A percentile compares a stretch with the other conserved stretches of the same genome.
phyloP scores from a whole-genome alignment of 1,140 invertebrate species.

The Bombyx mandarina region DNA sequence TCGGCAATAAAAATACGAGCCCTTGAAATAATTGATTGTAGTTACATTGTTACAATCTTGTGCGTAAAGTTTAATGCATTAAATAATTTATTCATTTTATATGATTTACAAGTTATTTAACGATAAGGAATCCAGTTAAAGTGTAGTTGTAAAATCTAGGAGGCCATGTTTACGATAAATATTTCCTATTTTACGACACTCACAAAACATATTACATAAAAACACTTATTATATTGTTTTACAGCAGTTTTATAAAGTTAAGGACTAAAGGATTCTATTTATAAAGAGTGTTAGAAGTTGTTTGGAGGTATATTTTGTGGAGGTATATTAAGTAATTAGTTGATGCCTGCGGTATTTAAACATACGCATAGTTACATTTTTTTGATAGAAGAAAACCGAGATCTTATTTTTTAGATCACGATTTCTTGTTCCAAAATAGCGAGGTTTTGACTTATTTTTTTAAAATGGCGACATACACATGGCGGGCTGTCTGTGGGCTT shows the following conservation, averaged over 20 bases:
- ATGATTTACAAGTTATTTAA: constrained; percentile 46
- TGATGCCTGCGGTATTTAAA: constrained; percentile 1
- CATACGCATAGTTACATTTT: too few species aligned
- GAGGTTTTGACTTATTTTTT: too few species aligned
- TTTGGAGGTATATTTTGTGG: neutral
- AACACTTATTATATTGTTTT: neutral
- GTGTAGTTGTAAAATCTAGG: constrained; percentile 38
- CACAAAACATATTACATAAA: constrained; percentile 24
- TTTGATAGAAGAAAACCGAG: too few species aligned
- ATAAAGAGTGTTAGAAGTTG: constrained; percentile 8
- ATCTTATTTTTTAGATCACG: too few species aligned
- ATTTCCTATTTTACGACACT: constrained; percentile 31
- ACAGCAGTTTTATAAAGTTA: too few species aligned
- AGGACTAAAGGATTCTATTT: constrained; percentile 11
- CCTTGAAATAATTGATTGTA: too few species aligned
- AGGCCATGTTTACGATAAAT: constrained; percentile 32
- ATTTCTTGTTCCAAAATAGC: too few species aligned
- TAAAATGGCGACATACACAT: too few species aligned
- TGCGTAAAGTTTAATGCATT: constrained; percentile 29
- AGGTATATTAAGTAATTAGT: too few species aligned
- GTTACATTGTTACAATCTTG: too few species aligned
- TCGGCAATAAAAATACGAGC: too few species aligned
- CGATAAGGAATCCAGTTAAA: constrained; percentile 37
- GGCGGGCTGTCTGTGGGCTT: too few species aligned
- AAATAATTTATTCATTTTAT: constrained; percentile 47